Base-by-base conservation (phyloP, 2,888 invertebrate genomes). In the Dione juno region DNA sequence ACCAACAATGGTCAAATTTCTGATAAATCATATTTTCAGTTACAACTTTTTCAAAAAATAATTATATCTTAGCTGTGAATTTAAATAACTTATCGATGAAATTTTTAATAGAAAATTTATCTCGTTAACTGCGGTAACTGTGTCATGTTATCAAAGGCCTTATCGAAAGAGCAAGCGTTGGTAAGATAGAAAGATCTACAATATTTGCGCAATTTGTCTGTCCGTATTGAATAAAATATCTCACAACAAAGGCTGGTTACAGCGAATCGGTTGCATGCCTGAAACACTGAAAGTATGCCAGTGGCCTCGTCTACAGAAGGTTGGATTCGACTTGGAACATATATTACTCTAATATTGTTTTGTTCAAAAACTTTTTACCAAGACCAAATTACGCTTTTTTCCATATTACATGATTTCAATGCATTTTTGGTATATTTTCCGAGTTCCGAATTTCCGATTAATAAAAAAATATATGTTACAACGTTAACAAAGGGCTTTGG, bases 221-320 rank as follows among this genome's bases (percentile, higher is more conserved):
- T 58, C 37, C 28, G 41, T 64, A 57, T 52, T 65, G 69, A 69
- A 65, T 69, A 58, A 67, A 69, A 57, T 58, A 69, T 69, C n/a
- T 66, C 50, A 59, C 54, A 65, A 72, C 69, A 70, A 70, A 75
- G 74, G 69, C 72, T 72, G 53, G 63, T 75, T 75, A 70, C 73
- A 70, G 52, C 70, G 70, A 67, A 77, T 77, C 72, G 76, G 78
- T 79, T 82, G 81, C 83, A 80, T 76, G 77, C 75, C 80, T 82
- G 82, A 81, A 82, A 78, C 76, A 78, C 84, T 81, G 86, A 88
- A 88, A 88, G 86, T 85, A 79, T 82, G 88, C 77, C 85, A 78
- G 76, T 78, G 85, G 79, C 84, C 85, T 81, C 80, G 76, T 70
- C 72, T 43, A 74, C 74, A 50, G 71, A 69, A 71, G 68, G 82